Evolutionary conservation across 2,888 invertebrate genomes (phyloP), one percentile per base, ranked within the genome.

Genomic region (Augiades crinisus): DNA sequence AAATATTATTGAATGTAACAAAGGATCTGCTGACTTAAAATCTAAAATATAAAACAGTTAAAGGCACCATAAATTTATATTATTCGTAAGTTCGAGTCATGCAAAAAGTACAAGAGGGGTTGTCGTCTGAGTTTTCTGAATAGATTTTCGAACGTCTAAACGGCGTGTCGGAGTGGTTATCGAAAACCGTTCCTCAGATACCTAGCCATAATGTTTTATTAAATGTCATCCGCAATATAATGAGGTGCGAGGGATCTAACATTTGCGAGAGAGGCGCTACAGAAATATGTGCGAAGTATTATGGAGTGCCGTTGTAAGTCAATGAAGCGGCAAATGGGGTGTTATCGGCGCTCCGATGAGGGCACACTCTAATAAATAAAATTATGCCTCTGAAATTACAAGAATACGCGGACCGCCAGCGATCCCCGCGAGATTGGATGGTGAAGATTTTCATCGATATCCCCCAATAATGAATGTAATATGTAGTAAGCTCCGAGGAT

Each of bases 281-380:
- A 87, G 84, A 88, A 88, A 89, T 89, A 89, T 89, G 89, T 88
- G 88, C 81, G 79, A 87, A 88, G 87, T 86, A 83, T 87, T 87
- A 88, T 88, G 72, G 84, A 87, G 85, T 82, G 83, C 81, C 87
- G 87, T 88, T 88, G 89, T 89, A 88, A 89, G 89, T 89, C 89
- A 88, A 89, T 89, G 89, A 88, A 81, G 87, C 87, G 86, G 84
- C 72, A 88, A 89, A 89, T 89, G 81, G 89, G 88, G 86, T 86
- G 81, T 81, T 84, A 85, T 77, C 78, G 77, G 67, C 72, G 75
- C 75, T 70, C 66, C 72, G 72, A 73, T 73, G 81, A 78, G 81
- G 81, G 81, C 75, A 79, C 72, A 80, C 81, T 86, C 86, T 88
- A 88, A 89, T 88, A 89, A 88, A 89, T 88, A 88, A 88, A 88